Conservation (phyloP, 2,888 invertebrate genomes). For the Melinaea marsaeus region DNA sequence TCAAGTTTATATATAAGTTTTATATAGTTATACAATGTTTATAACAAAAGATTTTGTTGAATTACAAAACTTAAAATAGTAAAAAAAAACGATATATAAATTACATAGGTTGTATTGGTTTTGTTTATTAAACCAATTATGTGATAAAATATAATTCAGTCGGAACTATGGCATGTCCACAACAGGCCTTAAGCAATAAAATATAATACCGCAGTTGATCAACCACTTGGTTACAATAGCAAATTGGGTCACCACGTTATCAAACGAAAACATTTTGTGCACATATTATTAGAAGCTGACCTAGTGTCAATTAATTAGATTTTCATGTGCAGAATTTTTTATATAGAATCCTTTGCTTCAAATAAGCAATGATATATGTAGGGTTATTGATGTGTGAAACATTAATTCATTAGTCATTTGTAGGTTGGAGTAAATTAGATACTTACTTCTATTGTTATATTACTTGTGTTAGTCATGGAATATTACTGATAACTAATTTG, state of each 20-base stretch:
- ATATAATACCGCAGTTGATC: background rate
- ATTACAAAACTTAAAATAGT: background rate
- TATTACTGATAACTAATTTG: background rate
- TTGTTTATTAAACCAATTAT: background rate
- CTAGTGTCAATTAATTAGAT: too few relatives aligned
- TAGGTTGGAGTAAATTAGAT: background rate
- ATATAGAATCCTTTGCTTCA: too few relatives aligned
- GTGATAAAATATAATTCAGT: background rate
- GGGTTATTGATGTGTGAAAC: too few relatives aligned
- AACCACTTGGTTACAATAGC: slow-evolving; percentile 1
- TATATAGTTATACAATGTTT: too few relatives aligned
- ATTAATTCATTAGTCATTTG: background rate
- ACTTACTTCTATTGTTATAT: background rate
- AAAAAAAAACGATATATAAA: too few relatives aligned
- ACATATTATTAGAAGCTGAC: background rate
- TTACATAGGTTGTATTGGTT: background rate
- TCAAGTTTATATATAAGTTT: too few relatives aligned
- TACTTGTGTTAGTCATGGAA: background rate
- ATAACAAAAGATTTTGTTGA: background rate
- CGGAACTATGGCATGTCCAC: background rate
- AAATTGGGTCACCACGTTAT: slow-evolving; percentile 4
- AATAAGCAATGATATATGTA: too few relatives aligned
- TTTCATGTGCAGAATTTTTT: too few relatives aligned
- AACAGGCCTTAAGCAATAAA: slow-evolving; percentile 2
- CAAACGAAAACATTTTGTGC: background rate